Percentiles rank a stretch among this genome's conserved stretches.
phyloP scores from a whole-genome alignment of 2,888 invertebrate genomes.

The Elegia similella region DNA sequence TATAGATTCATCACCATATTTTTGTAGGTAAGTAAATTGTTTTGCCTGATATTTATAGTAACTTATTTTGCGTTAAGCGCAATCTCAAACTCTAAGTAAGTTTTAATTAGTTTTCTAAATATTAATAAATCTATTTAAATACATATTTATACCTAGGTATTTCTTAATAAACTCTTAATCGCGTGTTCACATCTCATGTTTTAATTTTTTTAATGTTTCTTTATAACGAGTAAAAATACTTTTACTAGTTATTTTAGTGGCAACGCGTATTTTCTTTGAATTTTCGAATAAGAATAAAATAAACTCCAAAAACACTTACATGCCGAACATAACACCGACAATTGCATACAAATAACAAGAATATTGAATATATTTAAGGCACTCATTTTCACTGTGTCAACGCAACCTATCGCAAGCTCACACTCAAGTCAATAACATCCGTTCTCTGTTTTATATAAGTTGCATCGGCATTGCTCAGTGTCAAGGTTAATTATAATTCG shows the following conservation, averaged over 20 bases:
- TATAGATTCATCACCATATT: too few relatives aligned
- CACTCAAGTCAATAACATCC: slow-evolving; percentile 32
- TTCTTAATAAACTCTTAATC: too few relatives aligned
- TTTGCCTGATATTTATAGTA: too few relatives aligned
- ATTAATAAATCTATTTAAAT: too few relatives aligned
- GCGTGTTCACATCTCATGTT: too few relatives aligned
- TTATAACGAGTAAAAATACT: neutral
- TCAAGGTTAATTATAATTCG: slow-evolving; percentile 31
- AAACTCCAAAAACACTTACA: slow-evolving; percentile 38
- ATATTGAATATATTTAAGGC: slow-evolving; percentile 25
- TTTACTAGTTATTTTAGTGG: neutral
- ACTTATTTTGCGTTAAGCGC: too few relatives aligned
- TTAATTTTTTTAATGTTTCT: too few relatives aligned
- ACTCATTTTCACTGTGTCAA: slow-evolving; percentile 38
- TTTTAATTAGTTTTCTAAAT: too few relatives aligned
- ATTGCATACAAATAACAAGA: slow-evolving; percentile 36
- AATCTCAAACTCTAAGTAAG: too few relatives aligned
- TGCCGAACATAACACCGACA: slow-evolving; percentile 35
- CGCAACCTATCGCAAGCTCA: slow-evolving; percentile 37
- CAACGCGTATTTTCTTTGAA: neutral
- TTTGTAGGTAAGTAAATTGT: too few relatives aligned
- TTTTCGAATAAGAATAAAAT: neutral
- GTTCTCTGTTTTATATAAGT: slow-evolving; percentile 39
- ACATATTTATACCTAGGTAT: too few relatives aligned
- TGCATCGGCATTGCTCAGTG: slow-evolving; percentile 27